These are phyloP conservation scores for Urechis unicinctus DNA, from an alignment of 2,888 invertebrate genomes.

Conservation along the genomic window DNA sequence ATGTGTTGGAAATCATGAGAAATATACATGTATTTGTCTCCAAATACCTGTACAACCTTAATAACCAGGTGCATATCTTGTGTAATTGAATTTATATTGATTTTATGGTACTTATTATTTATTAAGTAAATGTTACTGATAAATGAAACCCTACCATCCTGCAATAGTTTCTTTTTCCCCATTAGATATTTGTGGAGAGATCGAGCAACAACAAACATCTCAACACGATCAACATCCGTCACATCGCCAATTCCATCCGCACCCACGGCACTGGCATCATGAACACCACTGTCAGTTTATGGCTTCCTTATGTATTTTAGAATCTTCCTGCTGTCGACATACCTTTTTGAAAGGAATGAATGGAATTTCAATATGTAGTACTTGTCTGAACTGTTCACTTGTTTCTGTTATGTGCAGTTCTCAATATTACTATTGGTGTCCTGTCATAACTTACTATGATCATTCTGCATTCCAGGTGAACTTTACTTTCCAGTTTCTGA, in stretches of 20 bases:
- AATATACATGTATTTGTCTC: constrained; percentile 92
- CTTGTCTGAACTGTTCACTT: background rate
- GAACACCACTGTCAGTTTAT: constrained; percentile 71
- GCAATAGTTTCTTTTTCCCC: constrained; percentile 4
- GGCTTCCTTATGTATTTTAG: background rate
- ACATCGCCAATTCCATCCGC: constrained; percentile 92
- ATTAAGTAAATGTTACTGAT: no score
- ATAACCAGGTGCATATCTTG: constrained; percentile 64
- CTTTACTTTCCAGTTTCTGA: constrained; percentile 70
- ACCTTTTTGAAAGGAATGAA: no score
- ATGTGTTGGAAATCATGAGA: constrained; percentile 93
- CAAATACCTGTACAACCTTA: constrained; percentile 88
- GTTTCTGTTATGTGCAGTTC: background rate
- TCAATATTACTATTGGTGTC: background rate
- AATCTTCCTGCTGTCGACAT: no score
- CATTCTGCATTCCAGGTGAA: constrained; percentile 42
- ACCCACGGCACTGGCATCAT: constrained; percentile 95
- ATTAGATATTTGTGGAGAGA: constrained; percentile 78
- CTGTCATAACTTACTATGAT: background rate
- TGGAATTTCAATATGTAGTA: no score
- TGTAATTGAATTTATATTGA: background rate
- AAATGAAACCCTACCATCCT: no score
- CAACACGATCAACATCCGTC: constrained; percentile 89
- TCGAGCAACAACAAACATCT: constrained; percentile 86
- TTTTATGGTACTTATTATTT: no score